phyloP scores from a whole-genome alignment of 2,113 vertebrate species.

The Accipiter cooperii region DNA sequence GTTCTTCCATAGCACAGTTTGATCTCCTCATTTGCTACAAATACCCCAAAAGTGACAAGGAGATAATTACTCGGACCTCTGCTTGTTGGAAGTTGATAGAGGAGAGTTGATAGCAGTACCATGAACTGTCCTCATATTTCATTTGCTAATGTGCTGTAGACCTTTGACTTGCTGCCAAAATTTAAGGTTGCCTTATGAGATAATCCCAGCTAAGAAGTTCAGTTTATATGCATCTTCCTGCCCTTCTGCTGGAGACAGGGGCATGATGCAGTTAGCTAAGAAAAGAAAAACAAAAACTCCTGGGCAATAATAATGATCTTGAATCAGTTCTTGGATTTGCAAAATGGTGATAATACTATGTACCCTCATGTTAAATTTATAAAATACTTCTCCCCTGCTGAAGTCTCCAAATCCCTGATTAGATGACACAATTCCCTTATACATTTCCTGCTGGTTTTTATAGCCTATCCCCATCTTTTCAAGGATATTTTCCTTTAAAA shows the following conservation, averaged over 20 bases:
- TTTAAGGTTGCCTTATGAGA: neutral
- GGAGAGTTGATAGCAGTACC: neutral
- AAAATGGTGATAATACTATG: slow-evolving; percentile 1
- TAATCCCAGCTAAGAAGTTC: neutral
- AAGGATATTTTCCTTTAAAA: neutral
- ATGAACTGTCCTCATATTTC: neutral
- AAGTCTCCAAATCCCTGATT: slow-evolving; percentile 18
- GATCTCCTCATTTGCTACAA: neutral
- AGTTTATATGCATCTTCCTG: slow-evolving; percentile 23
- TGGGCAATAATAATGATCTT: neutral
- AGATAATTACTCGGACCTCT: neutral
- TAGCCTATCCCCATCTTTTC: neutral
- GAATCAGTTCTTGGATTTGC: slow-evolving; percentile 2
- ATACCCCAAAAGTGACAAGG: neutral
- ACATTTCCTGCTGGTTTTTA: neutral
- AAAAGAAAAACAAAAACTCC: slow-evolving; percentile 21
- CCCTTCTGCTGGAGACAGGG: neutral
- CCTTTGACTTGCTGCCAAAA: slow-evolving; percentile 1
- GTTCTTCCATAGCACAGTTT: neutral
- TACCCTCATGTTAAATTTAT: neutral
- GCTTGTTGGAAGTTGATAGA: neutral
- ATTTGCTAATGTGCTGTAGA: neutral
- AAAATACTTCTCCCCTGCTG: neutral
- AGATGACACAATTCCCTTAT: neutral
- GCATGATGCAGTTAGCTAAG: slow-evolving; percentile 22